These are phyloP conservation scores for Eretmochelys imbricata DNA, from an alignment of 2,113 vertebrate genomes.

Conservation along the genomic window DNA sequence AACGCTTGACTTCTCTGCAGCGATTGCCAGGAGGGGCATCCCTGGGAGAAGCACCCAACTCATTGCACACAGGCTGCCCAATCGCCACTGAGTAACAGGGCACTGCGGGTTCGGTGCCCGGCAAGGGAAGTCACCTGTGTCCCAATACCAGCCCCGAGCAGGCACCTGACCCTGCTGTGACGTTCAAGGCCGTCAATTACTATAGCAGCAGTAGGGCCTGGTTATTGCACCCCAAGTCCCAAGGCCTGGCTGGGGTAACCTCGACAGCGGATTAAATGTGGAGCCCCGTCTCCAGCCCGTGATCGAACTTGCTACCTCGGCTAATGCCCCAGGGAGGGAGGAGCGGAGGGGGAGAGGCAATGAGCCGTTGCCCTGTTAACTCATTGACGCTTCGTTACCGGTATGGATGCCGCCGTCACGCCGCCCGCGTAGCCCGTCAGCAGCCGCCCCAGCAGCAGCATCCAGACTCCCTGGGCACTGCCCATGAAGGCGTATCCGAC, in stretches of 20 bases:
- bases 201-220: fast-evolving
- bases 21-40: not conserved
- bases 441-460: conserved; percentile 88
- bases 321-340: not conserved
- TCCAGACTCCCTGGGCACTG: conserved; percentile 82
- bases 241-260: not conserved
- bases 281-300: fast-evolving
- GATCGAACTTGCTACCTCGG: not conserved
- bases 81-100: not conserved
- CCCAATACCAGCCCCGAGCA: fast-evolving
- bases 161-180: fast-evolving
- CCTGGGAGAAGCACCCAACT: not conserved
- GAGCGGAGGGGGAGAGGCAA: not conserved
- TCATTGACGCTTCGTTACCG: conserved; percentile 75
- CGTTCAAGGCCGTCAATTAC: not conserved
- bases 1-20: not conserved
- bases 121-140: not conserved
- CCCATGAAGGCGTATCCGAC: conserved; percentile 88
- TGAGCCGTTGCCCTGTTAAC: not conserved
- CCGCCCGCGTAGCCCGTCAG: conserved; percentile 91
- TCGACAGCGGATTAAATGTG: not conserved
- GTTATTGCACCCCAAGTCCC: not conserved
- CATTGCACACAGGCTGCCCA: fast-evolving
- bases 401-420: conserved; percentile 90
- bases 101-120: not conserved